Percentiles rank a stretch among this genome's conserved stretches.
Evolutionary conservation across 2,113 vertebrate species (phyloP).

Genomic region (Lamprologus tigripictilis): DNA sequence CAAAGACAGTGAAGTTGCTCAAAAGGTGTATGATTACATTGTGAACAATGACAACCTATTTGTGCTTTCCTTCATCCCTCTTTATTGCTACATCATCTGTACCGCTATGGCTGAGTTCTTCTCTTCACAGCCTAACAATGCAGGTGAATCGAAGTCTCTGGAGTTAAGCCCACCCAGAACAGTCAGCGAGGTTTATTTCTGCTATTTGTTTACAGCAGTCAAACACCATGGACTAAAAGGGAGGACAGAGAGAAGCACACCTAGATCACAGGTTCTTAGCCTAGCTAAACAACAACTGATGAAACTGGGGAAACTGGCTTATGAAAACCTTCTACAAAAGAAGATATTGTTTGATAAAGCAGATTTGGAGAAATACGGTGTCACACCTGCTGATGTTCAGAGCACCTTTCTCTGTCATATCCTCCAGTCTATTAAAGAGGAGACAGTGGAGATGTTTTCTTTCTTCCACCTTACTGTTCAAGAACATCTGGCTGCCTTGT

Average conservation of each 20-base stretch:
- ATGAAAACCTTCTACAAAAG: constrained; percentile 50
- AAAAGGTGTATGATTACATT: constrained; percentile 56
- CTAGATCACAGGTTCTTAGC: constrained; percentile 29
- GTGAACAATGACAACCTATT: constrained; percentile 51
- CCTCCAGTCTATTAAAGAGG: constrained; percentile 48
- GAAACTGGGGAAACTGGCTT: constrained; percentile 57
- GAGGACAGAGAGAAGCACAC: constrained; percentile 5
- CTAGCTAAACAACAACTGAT: constrained; percentile 37
- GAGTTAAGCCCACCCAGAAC: constrained; percentile 57
- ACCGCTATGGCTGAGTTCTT: constrained; percentile 61
- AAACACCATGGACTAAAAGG: constrained; percentile 42
- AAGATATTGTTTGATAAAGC: constrained; percentile 50
- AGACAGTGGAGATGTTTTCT: constrained; percentile 52
- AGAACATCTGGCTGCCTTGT: constrained; percentile 64
- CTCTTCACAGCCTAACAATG: not conserved
- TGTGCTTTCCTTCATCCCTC: constrained; percentile 66
- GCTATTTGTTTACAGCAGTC: constrained; percentile 57
- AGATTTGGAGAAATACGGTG: constrained; percentile 40
- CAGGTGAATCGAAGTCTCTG: not conserved
- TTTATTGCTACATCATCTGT: constrained; percentile 70
- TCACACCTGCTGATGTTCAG: constrained; percentile 38
- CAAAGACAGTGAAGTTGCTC: constrained; percentile 28
- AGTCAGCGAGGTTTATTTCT: constrained; percentile 66
- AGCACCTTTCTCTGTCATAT: constrained; percentile 57
- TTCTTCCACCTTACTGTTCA: constrained; percentile 69